These are phyloP conservation scores for Rhopilema esculentum DNA, from an alignment of 30 jellyfish, hydroid and myxozoan genomes.

Conservation along the genomic window DNA sequence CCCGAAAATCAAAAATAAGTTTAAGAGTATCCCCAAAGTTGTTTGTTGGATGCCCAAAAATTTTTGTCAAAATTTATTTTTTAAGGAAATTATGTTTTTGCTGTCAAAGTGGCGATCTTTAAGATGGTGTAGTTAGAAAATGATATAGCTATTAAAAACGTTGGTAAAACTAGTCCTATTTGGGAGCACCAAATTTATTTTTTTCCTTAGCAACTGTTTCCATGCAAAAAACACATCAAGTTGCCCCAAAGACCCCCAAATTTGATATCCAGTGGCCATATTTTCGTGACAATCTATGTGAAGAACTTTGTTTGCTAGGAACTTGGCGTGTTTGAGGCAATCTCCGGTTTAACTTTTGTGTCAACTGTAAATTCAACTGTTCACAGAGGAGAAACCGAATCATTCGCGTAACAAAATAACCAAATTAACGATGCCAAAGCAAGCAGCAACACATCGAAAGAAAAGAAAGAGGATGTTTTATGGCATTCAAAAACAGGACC, in stretches of 20 bases:
- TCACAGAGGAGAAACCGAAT: not conserved
- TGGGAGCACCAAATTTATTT: not conserved
- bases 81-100: not conserved
- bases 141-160: not conserved
- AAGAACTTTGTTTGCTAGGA: not conserved
- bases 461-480: conserved; percentile 15
- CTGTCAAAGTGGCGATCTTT: not conserved
- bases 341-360: not conserved
- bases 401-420: not conserved
- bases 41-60: not conserved
- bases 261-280: not conserved
- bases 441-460: conserved; percentile 9
- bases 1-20: too few species aligned
- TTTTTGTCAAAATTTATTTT: not conserved
- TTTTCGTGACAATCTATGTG: not conserved
- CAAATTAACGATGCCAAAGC: not conserved
- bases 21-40: too few species aligned
- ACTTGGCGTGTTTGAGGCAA: not conserved
- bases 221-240: not conserved
- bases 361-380: not conserved
- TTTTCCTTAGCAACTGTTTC: not conserved
- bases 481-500: conserved; percentile 32
- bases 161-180: not conserved
- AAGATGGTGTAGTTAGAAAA: not conserved
- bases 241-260: not conserved